These are phyloP conservation scores for Panurus biarmicus DNA, from an alignment of 2,113 vertebrate genomes.

Conservation along the genomic window DNA sequence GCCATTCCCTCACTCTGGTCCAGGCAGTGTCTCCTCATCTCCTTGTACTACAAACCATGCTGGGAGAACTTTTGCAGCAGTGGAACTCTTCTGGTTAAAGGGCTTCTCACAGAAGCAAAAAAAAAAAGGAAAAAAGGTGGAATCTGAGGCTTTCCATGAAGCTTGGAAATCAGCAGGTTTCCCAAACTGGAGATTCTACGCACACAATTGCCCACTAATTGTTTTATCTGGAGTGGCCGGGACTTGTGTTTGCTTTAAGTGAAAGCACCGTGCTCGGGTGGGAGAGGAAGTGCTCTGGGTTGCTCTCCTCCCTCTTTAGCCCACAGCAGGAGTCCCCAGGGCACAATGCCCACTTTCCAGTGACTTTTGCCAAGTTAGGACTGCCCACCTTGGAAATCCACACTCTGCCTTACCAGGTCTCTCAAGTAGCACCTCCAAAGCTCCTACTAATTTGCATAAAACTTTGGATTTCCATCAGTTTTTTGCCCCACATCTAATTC, in stretches of 20 bases:
- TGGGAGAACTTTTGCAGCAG: not conserved
- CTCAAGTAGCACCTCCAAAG: not conserved
- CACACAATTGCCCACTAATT: not conserved
- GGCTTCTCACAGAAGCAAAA: not conserved
- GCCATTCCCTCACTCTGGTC: not conserved
- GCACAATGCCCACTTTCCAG: not conserved
- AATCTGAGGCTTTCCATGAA: not conserved
- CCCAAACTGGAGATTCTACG: not conserved
- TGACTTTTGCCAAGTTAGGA: not conserved
- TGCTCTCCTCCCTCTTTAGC: not conserved
- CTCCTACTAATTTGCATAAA: not conserved
- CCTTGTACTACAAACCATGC: not conserved
- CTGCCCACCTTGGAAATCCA: not conserved
- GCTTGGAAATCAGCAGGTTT: not conserved
- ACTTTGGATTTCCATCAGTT: not conserved
- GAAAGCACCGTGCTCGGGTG: not conserved
- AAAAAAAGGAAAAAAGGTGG: not conserved
- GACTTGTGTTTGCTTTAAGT: not conserved
- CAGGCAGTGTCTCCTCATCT: not conserved
- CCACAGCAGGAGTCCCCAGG: not conserved
- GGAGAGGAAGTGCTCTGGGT: not conserved
- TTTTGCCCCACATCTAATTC: not conserved
- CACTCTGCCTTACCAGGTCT: not conserved
- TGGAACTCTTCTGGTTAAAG: not conserved
- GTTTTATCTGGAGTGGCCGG: not conserved